Conservation (phyloP, 2,797 vertebrate species). For the Spea hammondii region DNA sequence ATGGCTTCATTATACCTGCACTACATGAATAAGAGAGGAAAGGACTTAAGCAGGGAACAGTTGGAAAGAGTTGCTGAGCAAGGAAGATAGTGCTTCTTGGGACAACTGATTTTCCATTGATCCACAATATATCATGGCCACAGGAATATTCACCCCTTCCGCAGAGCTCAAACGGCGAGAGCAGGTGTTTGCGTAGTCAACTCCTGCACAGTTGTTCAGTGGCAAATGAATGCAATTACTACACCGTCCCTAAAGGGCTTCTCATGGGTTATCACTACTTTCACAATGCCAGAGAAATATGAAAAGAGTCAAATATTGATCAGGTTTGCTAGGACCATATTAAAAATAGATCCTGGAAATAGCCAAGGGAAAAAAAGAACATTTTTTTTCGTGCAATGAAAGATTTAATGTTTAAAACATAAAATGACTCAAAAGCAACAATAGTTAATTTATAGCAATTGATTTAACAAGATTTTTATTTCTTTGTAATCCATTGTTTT, state of each 20-base stretch:
- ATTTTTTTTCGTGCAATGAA: conserved; percentile 33
- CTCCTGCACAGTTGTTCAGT: conserved; percentile 22
- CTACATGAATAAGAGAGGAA: conserved; percentile 57
- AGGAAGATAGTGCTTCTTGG: conserved; percentile 58
- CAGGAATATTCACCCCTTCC: conserved; percentile 56
- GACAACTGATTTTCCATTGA: conserved; percentile 69
- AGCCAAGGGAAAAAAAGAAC: conserved; percentile 33
- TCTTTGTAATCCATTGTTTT: conserved; percentile 47
- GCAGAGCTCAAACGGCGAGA: conserved; percentile 49
- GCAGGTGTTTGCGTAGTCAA: conserved; percentile 54
- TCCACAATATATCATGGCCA: conserved; percentile 62
- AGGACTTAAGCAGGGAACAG: conserved; percentile 57
- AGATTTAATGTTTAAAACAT: conserved; percentile 50
- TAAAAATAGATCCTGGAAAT: conserved; percentile 49
- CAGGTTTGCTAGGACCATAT: conserved; percentile 47
- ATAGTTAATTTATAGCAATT: conserved; percentile 46
- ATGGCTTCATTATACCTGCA: conserved; percentile 65
- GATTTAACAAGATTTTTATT: conserved; percentile 50
- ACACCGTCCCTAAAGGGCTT: conserved; percentile 35
- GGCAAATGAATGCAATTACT: conserved; percentile 54
- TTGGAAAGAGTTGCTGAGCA: conserved; percentile 61
- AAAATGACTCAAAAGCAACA: conserved; percentile 45
- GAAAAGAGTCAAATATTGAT: conserved; percentile 50
- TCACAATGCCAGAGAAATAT: conserved; percentile 45
- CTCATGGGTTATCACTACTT: conserved; percentile 36